phyloP scores from a whole-genome alignment of 2,888 invertebrate species.

The Byasa hedistus region DNA sequence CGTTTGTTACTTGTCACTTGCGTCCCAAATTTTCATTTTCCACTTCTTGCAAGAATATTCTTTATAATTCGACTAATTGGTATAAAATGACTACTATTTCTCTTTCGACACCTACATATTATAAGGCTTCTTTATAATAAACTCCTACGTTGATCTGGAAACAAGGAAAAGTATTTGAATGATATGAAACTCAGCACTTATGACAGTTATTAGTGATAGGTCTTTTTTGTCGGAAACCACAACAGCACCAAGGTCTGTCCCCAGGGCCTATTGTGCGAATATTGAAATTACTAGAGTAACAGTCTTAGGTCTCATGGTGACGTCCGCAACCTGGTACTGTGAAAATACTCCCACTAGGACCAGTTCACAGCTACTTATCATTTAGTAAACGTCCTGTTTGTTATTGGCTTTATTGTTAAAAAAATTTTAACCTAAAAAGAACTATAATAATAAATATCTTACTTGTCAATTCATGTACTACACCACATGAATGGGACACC shows the following conservation, averaged over 20 bases:
- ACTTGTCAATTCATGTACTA: slow-evolving; percentile 73
- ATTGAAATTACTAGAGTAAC: too few species aligned
- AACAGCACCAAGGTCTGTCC: too few species aligned
- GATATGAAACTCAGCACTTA: not conserved
- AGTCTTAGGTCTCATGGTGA: too few species aligned
- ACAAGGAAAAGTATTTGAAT: slow-evolving; percentile 39
- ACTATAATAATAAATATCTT: slow-evolving; percentile 41
- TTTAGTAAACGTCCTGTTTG: too few species aligned
- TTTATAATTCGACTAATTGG: slow-evolving; percentile 63
- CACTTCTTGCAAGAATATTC: slow-evolving; percentile 41
- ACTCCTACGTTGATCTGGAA: slow-evolving; percentile 79
- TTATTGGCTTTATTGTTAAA: not conserved
- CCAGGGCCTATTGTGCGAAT: too few species aligned
- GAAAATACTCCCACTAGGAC: too few species aligned
- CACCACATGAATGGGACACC: slow-evolving; percentile 76
- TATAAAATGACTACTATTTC: slow-evolving; percentile 71
- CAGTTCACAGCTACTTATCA: too few species aligned
- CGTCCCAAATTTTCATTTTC: slow-evolving; percentile 64
- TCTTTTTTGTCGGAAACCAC: too few species aligned
- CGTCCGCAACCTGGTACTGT: too few species aligned
- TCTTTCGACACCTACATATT: slow-evolving; percentile 67
- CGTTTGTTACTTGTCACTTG: slow-evolving; percentile 49
- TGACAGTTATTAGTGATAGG: not conserved
- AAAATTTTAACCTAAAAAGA: not conserved
- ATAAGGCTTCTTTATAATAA: slow-evolving; percentile 79